Base-by-base conservation (phyloP, 2,888 invertebrate genomes). In the Erpobdella octoculata region DNA sequence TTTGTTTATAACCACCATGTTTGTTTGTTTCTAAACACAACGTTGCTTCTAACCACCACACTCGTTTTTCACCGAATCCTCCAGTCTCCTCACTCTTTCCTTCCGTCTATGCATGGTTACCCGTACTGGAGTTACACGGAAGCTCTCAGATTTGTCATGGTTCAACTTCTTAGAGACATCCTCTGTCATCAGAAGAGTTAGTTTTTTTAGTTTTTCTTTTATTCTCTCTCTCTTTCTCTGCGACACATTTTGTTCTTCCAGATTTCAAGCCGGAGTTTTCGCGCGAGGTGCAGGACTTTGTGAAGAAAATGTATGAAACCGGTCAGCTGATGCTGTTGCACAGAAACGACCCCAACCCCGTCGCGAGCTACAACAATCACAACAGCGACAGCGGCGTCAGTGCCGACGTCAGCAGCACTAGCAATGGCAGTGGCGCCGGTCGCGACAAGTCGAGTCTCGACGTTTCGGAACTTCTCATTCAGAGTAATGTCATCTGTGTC, bases 401-500 rank as follows among this genome's bases (percentile, higher is more conserved):
- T 21, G 25, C 66, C 31, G 62, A 31, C 28, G 33, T 31, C 8
- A 46, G 46, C 9, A 18, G 21, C 2, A 31, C 18, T 15, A 31
- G 38, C n/a, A n/a, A n/a, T n/a, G 38, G 37, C 6, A 18, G 18
- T 12, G 38, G 38, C 2, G 18, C 28, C 9, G 25, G 12, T 18
- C 8, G 67, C 75, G 18, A 33, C 67, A 28, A 74, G 75, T 12
- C 70, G 33, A 76, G 77, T 9, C 77, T 80, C 53, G 79, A 78
- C 72, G 79, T 80, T 5, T 79, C 81, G 70, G 77, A 79, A 59
- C 89, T 94, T 46, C 93, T 93, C 80, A 93, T 96, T 0, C 92
- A 93, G 89, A 93, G 94, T 0, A 95, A 95, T 84, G 93, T 96
- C 0, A 94, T 94, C 0, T 97, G 96, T 80, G 93, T 98, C 0